phyloP scores from a whole-genome alignment of 2,113 vertebrate species.

The Isurus oxyrinchus region DNA sequence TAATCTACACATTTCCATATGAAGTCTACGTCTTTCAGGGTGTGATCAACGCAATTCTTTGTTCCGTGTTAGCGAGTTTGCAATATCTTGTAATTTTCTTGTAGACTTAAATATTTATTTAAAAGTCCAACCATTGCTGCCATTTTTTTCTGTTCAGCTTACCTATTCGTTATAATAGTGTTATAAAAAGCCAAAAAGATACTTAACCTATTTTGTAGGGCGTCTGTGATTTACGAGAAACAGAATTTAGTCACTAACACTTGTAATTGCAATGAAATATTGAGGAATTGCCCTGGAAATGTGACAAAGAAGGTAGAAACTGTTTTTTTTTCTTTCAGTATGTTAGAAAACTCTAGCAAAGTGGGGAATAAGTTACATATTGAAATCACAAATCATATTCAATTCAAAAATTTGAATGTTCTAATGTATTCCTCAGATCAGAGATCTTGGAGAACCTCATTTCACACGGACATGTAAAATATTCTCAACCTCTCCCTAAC shows the following conservation, averaged over 20 bases:
- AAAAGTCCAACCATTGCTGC: not conserved
- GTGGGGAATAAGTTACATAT: not conserved
- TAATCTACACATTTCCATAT: constrained; percentile 27
- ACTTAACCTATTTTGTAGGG: not conserved
- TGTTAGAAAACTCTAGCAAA: not conserved
- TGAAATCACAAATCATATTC: not conserved
- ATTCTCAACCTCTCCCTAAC: not conserved
- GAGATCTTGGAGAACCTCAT: not conserved
- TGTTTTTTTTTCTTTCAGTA: not conserved
- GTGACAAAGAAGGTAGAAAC: not conserved
- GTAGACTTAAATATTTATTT: not conserved
- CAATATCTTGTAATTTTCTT: not conserved
- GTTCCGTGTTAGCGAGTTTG: not conserved
- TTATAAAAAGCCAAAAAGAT: not conserved
- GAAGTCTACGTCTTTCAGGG: constrained; percentile 27
- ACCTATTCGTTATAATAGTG: not conserved
- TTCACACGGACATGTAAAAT: not conserved
- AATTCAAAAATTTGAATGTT: not conserved
- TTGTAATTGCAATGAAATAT: not conserved
- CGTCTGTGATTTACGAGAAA: not conserved
- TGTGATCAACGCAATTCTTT: constrained; percentile 33
- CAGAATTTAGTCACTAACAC: too few species aligned
- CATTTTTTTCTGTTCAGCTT: not conserved
- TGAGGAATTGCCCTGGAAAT: not conserved
- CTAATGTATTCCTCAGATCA: not conserved